A percentile compares a stretch with the other conserved stretches of the same genome.
Conservation (phyloP, 2,888 invertebrate genomes). For the Belgica antarctica region DNA sequence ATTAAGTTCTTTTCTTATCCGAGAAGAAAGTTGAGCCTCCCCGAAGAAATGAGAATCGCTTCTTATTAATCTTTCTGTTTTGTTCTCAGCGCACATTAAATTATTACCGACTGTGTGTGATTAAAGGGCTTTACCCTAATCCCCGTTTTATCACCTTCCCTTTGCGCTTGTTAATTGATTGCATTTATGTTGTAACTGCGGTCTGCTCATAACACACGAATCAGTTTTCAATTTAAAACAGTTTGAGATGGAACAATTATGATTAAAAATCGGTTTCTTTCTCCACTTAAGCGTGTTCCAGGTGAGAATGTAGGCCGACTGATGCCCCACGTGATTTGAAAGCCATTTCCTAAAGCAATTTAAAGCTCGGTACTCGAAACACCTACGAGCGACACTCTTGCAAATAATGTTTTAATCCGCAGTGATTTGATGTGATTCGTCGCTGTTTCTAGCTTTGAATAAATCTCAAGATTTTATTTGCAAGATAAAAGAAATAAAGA, state of each 20-base stretch:
- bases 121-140: constrained; percentile 33
- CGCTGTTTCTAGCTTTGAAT: too few species aligned
- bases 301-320: too few species aligned
- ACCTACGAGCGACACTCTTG: too few species aligned
- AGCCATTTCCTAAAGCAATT: too few species aligned
- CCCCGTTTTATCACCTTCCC: neutral
- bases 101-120: constrained; percentile 30
- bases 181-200: neutral
- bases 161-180: constrained; percentile 25
- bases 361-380: too few species aligned
- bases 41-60: constrained; percentile 4
- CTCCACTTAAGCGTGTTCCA: too few species aligned
- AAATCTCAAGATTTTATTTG: too few species aligned
- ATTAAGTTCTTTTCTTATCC: constrained; percentile 17
- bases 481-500: too few species aligned
- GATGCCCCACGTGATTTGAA: too few species aligned
- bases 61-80: constrained; percentile 2
- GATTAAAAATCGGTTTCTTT: too few species aligned
- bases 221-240: neutral
- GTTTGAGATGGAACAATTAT: neutral
- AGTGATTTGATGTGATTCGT: too few species aligned
- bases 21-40: neutral
- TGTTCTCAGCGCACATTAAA: constrained; percentile 18
- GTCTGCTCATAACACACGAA: neutral
- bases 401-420: too few species aligned